Evolutionary conservation across 2,797 vertebrate species (phyloP).

Genomic region (Salarias fasciatus): DNA sequence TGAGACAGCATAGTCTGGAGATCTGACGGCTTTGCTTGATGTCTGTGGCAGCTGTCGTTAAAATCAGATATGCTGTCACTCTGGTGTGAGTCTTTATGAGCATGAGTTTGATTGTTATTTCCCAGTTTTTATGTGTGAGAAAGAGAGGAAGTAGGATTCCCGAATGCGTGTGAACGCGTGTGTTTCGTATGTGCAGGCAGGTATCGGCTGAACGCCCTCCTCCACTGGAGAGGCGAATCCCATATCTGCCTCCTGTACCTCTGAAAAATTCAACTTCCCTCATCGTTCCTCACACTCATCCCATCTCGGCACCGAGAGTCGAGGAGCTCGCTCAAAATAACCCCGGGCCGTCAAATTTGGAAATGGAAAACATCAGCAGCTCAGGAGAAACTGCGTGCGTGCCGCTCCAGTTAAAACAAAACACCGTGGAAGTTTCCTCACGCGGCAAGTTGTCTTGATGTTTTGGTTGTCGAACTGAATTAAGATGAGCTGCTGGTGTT

Average conservation of each 20-base stretch:
- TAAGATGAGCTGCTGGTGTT: slow-evolving; percentile 17
- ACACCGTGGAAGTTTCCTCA: not conserved
- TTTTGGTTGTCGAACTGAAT: slow-evolving; percentile 2
- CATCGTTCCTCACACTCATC: slow-evolving; percentile 42
- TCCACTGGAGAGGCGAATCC: slow-evolving; percentile 43
- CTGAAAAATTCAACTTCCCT: slow-evolving; percentile 47
- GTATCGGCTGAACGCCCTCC: slow-evolving; percentile 27
- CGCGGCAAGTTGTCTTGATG: slow-evolving; percentile 8
- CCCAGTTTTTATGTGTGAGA: slow-evolving; percentile 8
- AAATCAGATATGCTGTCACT: slow-evolving; percentile 41
- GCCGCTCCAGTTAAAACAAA: not conserved
- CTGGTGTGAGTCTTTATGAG: slow-evolving; percentile 26
- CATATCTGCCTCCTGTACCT: slow-evolving; percentile 40
- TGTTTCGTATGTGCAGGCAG: slow-evolving; percentile 1
- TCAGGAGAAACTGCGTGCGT: not conserved
- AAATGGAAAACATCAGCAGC: slow-evolving; percentile 39
- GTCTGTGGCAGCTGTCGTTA: slow-evolving; percentile 50
- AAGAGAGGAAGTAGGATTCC: slow-evolving; percentile 29
- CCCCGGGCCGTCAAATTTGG: slow-evolving; percentile 1
- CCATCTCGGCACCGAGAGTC: slow-evolving; percentile 30
- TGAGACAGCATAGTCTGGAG: no score
- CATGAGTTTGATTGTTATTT: slow-evolving; percentile 29
- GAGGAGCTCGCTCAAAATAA: slow-evolving; percentile 47
- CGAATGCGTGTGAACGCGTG: slow-evolving; percentile 4
- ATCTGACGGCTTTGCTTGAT: slow-evolving; percentile 34